These are phyloP conservation scores for Lutjanus argentimaculatus DNA, from an alignment of 2,797 vertebrate species.

Conservation along the genomic window DNA sequence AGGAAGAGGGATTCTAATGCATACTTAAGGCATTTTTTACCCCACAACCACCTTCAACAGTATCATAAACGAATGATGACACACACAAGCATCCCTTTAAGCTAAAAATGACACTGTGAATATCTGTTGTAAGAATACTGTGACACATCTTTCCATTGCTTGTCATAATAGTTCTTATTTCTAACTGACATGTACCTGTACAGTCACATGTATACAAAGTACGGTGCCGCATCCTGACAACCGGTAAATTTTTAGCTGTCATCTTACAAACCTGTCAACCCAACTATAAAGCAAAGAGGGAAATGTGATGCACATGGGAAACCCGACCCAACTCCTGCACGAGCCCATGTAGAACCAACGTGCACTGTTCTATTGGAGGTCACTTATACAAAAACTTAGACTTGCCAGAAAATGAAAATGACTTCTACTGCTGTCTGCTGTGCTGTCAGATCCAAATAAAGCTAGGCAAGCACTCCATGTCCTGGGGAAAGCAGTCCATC, in stretches of 20 bases:
- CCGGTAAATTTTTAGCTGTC: slow-evolving; percentile 14
- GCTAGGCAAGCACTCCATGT: not conserved
- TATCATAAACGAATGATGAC: not conserved
- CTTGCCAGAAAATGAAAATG: not conserved
- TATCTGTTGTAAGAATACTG: not conserved
- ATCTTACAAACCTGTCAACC: slow-evolving; percentile 29
- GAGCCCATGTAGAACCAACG: not conserved
- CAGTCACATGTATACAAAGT: not conserved
- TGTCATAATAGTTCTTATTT: slow-evolving; percentile 4
- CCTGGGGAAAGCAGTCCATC: too few relatives aligned
- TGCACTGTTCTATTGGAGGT: not conserved
- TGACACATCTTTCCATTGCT: slow-evolving; percentile 5
- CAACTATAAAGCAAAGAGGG: slow-evolving; percentile 13
- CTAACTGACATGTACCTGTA: slow-evolving; percentile 22
- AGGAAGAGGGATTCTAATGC: not conserved
- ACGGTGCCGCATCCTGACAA: slow-evolving; percentile 5
- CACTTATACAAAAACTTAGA: not conserved
- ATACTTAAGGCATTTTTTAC: not conserved
- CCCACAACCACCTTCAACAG: not conserved
- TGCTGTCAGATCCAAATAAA: slow-evolving; percentile 1
- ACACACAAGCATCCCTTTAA: not conserved
- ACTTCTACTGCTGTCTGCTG: not conserved
- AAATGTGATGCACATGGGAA: not conserved
- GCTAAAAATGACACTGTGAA: slow-evolving; percentile 17
- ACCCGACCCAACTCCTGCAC: not conserved